Evolutionary conservation across 2,888 invertebrate genomes (phyloP), one percentile per base, ranked within the genome.

Genomic region (Mystacides longicornis): DNA sequence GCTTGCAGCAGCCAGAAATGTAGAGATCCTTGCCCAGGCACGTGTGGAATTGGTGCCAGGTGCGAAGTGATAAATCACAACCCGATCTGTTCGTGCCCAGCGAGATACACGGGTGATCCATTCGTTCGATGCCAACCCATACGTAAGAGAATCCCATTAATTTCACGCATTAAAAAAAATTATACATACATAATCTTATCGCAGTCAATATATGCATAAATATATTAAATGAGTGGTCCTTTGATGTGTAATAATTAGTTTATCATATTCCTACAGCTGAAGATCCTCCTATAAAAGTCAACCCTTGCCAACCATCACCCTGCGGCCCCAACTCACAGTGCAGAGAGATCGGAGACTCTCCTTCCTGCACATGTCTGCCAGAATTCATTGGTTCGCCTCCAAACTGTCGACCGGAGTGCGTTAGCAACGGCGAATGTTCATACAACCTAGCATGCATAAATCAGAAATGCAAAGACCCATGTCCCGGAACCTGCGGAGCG

Each of bases 1-100:
- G 85, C 89, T 3, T 90, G 89, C 65, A 81, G 81, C 52, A 89
- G 89, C 66, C 85, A 85, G 67, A 87, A 87, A 72, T 92, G 92
- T 67, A 74, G 82, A 23, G 83, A 90, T 68, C 90, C 91, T n/a
- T 91, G 91, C 65, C 81, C 81, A 54, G 89, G 88, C 64, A 81
- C 87, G n/a, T 91, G 91, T 66, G 91, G 91, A 19, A 74, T 87
- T 23, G 76, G 75, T 60, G 87, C 90, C 2, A 74, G 78, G 62
- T 91, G 91, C 66, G 81, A 85, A 71, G 86, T 90, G 23, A 82
- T 89, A 50, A 87, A 86, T 68, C 87, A 91, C 65, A 88, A 85
- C 69, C 89, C 89, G 2, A 86, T 87, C 67, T 89, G 89, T 68
- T 83, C 82, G 51, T 90, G 89, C 63, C 82, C 82, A 23, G 64